Evolutionary conservation across 2,113 vertebrate species (phyloP), one percentile per base, ranked within the genome.

Genomic region (Heloderma charlesbogerti): DNA sequence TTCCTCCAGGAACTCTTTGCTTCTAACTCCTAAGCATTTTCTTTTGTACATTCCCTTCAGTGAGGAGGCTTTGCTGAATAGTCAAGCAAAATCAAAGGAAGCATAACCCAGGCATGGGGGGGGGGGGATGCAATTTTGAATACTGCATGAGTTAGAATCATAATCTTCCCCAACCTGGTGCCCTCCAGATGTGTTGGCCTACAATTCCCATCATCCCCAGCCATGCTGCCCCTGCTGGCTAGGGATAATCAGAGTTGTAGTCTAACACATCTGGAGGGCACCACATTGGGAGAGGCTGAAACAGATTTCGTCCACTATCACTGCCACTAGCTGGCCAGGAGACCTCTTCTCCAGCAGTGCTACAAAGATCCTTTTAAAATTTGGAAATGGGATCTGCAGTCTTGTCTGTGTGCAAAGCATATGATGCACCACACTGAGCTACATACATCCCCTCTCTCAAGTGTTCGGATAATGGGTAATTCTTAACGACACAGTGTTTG

Each of bases 401-500:
- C 3, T 43, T 57, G 27, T 40, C 2, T 7, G 51, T 54, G 2
- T 72, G 29, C 18, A 37, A 45, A 75, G 37, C 29, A 9, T 45
- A 8, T 74, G 51, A 4, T 89, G 48, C 25, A 3, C 67, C 16
- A 12, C 8, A 31, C 3, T 75, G 72, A 57, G 13, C 48, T 69
- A 40, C 13, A n/a, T n/a, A n/a, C n/a, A n/a, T n/a, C n/a, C n/a
- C n/a, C n/a, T 60, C 43, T 16, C 57, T 34, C 40, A 25, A n/a
- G 43, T 45, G n/a, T 63, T 43, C 57, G 40, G 66, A 22, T 31
- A 34, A 34, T 60, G 9, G 10, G 4, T 2, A 93, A 89, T 87
- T 74, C 91, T 93, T 83, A 85, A 88, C 93, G 0, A 88, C 83
- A 91, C 90, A 81, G 8, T 92, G 91, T 92, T 93, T 88, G 93